Evolutionary conservation across 2,797 vertebrate genomes (phyloP).

Genomic region (Anniella stebbinsi): DNA sequence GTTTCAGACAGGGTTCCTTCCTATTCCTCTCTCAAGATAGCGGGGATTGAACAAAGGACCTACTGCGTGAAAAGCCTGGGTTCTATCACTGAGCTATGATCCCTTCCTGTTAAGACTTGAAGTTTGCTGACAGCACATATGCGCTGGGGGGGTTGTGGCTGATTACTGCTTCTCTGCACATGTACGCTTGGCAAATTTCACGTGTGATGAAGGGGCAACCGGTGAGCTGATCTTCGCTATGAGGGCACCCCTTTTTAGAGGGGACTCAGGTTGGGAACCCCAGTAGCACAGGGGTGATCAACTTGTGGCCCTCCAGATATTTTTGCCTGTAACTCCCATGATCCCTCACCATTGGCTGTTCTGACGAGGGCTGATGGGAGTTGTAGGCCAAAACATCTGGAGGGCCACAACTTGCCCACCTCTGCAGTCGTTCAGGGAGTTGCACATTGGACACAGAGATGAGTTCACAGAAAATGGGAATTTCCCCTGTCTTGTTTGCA

Average conservation of each 20-base stretch:
- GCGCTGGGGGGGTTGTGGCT: neutral
- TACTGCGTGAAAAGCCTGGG: neutral
- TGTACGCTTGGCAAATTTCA: neutral
- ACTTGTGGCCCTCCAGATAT: no score
- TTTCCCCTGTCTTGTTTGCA: neutral
- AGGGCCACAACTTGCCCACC: no score
- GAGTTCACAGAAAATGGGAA: neutral
- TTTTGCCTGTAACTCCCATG: no score
- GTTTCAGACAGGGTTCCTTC: neutral
- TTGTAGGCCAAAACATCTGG: no score
- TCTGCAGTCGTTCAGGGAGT: neutral
- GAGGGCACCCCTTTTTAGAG: neutral
- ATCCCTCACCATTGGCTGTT: no score
- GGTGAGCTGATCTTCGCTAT: neutral
- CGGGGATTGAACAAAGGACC: neutral
- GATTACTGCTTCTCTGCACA: neutral
- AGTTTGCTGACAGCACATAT: neutral
- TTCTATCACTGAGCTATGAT: neutral
- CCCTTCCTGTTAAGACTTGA: no score
- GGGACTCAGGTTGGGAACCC: neutral
- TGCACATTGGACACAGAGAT: neutral
- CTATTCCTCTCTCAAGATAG: neutral
- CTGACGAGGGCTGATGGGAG: no score
- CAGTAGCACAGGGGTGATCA: neutral
- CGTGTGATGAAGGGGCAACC: neutral